These are phyloP conservation scores for Seira sanloemensis DNA, from an alignment of 2,888 invertebrate genomes.

Conservation along the genomic window DNA sequence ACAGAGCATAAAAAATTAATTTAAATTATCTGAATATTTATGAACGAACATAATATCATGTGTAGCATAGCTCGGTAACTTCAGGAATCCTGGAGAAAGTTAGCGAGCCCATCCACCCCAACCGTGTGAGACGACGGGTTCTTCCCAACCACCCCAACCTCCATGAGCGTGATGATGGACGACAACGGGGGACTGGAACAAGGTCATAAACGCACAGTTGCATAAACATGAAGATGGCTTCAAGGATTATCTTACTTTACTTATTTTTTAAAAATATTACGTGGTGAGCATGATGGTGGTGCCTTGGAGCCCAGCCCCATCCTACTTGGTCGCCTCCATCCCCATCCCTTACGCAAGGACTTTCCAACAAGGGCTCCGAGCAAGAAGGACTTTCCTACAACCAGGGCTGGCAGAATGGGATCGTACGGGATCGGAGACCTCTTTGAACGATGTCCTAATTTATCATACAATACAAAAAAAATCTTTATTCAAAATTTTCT, in stretches of 20 bases:
- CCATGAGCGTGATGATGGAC: constrained; percentile 41
- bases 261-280: too few relatives aligned
- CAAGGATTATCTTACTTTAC: too few relatives aligned
- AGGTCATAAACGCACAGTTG: too few relatives aligned
- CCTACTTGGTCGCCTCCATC: constrained; percentile 25
- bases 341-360: constrained; percentile 40
- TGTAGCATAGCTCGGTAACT: constrained; percentile 7
- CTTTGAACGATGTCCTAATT: constrained; percentile 53
- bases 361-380: constrained; percentile 64
- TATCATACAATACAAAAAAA: background rate
- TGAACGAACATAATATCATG: background rate
- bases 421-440: constrained; percentile 56
- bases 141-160: constrained; percentile 52
- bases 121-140: constrained; percentile 8
- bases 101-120: constrained; percentile 57
- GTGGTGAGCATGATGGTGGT: too few relatives aligned
- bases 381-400: constrained; percentile 65
- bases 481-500: background rate
- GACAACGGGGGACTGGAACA: constrained; percentile 46
- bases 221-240: background rate
- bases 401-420: constrained; percentile 50
- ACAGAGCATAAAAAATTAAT: constrained; percentile 1
- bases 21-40: constrained; percentile 9
- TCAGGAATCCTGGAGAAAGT: background rate
- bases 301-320: too few relatives aligned